These are phyloP conservation scores for Pseudorasbora parva DNA, from an alignment of 2,113 vertebrate genomes.

Conservation along the genomic window DNA sequence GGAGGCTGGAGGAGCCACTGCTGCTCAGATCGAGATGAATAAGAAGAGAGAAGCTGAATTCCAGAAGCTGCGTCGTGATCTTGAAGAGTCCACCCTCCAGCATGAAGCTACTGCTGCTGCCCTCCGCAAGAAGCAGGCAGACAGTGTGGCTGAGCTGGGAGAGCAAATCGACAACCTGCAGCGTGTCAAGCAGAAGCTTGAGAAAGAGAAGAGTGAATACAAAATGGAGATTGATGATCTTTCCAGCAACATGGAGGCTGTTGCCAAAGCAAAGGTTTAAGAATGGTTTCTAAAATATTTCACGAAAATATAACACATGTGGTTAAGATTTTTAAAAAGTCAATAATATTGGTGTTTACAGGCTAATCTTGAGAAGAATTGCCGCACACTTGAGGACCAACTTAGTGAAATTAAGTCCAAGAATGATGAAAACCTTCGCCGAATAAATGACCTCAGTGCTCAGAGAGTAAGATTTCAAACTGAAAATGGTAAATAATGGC, in stretches of 20 bases:
- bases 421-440: slow-evolving; percentile 71
- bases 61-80: slow-evolving; percentile 58
- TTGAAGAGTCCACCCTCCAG: slow-evolving; percentile 59
- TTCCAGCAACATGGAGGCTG: slow-evolving; percentile 58
- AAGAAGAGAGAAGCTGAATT: slow-evolving; percentile 59
- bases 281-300: background rate
- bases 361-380: slow-evolving; percentile 79
- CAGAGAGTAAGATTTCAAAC: slow-evolving; percentile 59
- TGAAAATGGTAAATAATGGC: slow-evolving; percentile 56
- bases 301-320: background rate
- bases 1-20: slow-evolving; percentile 62
- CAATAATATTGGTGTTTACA: slow-evolving; percentile 40
- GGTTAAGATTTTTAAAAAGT: background rate
- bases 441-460: slow-evolving; percentile 56
- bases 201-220: slow-evolving; percentile 63
- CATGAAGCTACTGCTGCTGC: slow-evolving; percentile 48
- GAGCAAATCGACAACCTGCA: slow-evolving; percentile 65
- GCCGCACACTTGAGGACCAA: slow-evolving; percentile 66
- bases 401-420: slow-evolving; percentile 80
- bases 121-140: slow-evolving; percentile 65
- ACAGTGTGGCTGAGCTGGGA: slow-evolving; percentile 63
- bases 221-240: slow-evolving; percentile 64
- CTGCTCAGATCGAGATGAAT: slow-evolving; percentile 54
- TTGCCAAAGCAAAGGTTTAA: background rate
- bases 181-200: slow-evolving; percentile 63